phyloP scores from a whole-genome alignment of 2,888 invertebrate genomes.

The Orchestes rusci region DNA sequence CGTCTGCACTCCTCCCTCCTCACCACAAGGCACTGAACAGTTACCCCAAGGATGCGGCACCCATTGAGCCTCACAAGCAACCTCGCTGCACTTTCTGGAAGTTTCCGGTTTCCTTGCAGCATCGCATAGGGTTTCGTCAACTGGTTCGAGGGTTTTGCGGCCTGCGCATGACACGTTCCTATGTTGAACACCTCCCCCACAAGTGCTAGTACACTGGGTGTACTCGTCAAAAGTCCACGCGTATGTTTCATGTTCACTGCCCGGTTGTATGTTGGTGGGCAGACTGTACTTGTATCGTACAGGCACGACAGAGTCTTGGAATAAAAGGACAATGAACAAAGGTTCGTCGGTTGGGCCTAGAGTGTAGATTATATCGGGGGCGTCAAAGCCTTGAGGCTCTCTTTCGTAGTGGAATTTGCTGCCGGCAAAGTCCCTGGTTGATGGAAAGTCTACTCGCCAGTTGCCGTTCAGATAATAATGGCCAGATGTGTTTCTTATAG shows the following conservation, averaged over 20 bases:
- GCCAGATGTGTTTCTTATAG: conserved; percentile 73
- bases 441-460: conserved; percentile 88
- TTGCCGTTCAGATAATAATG: conserved; percentile 91
- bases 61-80: conserved; percentile 79
- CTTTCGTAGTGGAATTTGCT: conserved; percentile 84
- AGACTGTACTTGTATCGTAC: conserved; percentile 87
- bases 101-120: conserved; percentile 62
- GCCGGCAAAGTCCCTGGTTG: conserved; percentile 71
- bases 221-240: conserved; percentile 77
- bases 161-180: conserved; percentile 77
- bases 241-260: conserved; percentile 64
- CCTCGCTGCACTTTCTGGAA: conserved; percentile 64
- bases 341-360: conserved; percentile 88
- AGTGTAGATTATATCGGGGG: conserved; percentile 77
- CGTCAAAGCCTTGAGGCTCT: conserved; percentile 69
- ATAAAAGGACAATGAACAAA: conserved; percentile 64
- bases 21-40: conserved; percentile 78
- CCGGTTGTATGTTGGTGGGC: conserved; percentile 61
- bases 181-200: conserved; percentile 83
- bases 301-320: conserved; percentile 62
- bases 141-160: conserved; percentile 61
- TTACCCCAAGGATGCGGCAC: conserved; percentile 67
- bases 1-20: conserved; percentile 55
- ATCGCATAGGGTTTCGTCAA: conserved; percentile 74
- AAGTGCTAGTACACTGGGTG: conserved; percentile 74